Evolutionary conservation across 2,888 invertebrate genomes (phyloP).

Genomic region (Aleiodes alternator): DNA sequence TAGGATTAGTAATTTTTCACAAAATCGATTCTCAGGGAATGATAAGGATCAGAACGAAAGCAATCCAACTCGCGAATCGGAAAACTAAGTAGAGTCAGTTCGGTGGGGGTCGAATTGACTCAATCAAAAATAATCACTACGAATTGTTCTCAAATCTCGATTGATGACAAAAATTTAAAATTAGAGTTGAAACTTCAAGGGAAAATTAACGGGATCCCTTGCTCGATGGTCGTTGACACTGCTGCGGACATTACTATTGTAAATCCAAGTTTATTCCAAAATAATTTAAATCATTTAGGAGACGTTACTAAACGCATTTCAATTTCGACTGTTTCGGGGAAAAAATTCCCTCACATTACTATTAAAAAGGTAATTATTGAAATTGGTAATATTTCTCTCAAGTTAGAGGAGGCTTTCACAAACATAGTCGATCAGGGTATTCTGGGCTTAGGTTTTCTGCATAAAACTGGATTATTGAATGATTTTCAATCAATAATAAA

Average conservation of each 20-base stretch:
- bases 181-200: slow-evolving; percentile 5
- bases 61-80: not conserved
- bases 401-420: not conserved
- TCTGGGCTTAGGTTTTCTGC: not conserved
- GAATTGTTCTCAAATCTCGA: slow-evolving; percentile 8
- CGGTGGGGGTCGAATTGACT: slow-evolving; percentile 2
- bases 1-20: not conserved
- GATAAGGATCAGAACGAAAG: not conserved
- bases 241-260: slow-evolving; percentile 3
- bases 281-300: not conserved
- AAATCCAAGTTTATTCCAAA: not conserved
- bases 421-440: not conserved
- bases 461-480: not conserved
- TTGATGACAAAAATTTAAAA: not conserved
- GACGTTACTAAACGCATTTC: not conserved
- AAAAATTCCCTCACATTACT: not conserved
- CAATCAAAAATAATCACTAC: not conserved
- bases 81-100: not conserved
- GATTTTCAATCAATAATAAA: not conserved
- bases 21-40: not conserved
- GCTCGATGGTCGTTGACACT: not conserved
- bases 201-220: not conserved
- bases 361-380: not conserved
- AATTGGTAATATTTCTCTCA: not conserved
- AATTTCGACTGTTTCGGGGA: not conserved